Base-by-base conservation (phyloP, 2,113 vertebrate genomes). In the Pandion haliaetus region DNA sequence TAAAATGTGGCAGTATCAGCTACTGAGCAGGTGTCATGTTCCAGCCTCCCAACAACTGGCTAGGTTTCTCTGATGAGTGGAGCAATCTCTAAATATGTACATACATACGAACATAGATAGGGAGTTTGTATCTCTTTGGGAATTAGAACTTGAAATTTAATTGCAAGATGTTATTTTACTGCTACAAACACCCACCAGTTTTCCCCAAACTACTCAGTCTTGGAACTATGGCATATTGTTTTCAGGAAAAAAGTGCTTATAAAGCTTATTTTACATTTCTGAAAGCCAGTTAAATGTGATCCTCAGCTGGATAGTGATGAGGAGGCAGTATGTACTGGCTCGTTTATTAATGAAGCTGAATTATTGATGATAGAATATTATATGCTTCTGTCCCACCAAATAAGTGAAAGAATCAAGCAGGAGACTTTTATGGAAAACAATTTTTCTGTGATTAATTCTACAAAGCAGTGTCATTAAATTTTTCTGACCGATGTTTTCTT, bases 171-270 rank as follows among this genome's bases (percentile, higher is more conserved):
- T 82, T 91, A 26, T 88, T 95, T 91, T 54, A 92, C 44, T 52
- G 63, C 73, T 82, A 80, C 80, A 93, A 98, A 95, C 40, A 93
- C 47, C 58, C 57, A 96, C n/a, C 29, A 79, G 67, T 38, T 94
- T 67, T 84, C 88, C 84, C 72, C 44, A 92, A 81, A 49, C 42
- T 86, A 78, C 50, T 92, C 6, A 49, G 2, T 89, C 47, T 89
- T 97, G 95, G 72, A 97, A 96, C 72, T 65, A 58, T 66, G 83
- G 70, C n/a, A 90, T 32, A 63, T 81, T 95, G 69, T 85, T 85
- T 94, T 92, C 50, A 63, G 65, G 63, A 86, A 87, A 50, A 78
- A 69, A 82, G 66, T 6, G 23, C 24, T 86, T 76, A 52, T 13
- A 88, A 12, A 55, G 58, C 29, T 73, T 66, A 50, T 95, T 96